phyloP scores from a whole-genome alignment of 2,888 invertebrate genomes.

The Melanophora roralis region DNA sequence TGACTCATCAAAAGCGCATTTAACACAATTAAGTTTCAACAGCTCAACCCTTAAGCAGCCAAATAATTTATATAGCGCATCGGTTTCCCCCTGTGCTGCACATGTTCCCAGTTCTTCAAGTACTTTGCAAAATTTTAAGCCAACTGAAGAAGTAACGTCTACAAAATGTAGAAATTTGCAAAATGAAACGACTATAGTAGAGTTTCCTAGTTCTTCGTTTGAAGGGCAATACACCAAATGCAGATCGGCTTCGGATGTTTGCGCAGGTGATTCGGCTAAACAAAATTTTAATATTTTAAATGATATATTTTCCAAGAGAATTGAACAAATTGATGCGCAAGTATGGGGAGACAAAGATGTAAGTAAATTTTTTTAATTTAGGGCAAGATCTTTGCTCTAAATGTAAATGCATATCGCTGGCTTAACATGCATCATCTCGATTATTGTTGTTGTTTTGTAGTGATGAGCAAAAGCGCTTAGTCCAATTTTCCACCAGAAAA shows the following conservation, averaged over 20 bases:
- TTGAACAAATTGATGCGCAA: conserved; percentile 79
- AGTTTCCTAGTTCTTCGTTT: neutral
- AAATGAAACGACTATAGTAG: neutral
- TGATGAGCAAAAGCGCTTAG: too few relatives aligned
- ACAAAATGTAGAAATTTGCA: neutral
- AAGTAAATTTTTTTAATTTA: conserved; percentile 34
- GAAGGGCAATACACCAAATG: conserved; percentile 1
- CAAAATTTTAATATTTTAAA: conserved; percentile 79
- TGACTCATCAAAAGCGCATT: neutral
- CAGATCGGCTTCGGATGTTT: conserved; percentile 29
- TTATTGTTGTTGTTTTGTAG: too few relatives aligned
- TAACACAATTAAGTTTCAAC: conserved; percentile 16
- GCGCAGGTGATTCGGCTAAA: conserved; percentile 62
- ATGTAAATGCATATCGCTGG: too few relatives aligned
- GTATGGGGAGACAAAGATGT: conserved; percentile 76
- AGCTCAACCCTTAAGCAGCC: neutral
- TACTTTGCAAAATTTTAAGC: neutral
- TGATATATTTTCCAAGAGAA: conserved; percentile 80
- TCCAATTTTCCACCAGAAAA: too few relatives aligned
- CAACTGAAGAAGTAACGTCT: neutral
- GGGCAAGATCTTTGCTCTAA: too few relatives aligned
- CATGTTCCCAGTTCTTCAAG: neutral
- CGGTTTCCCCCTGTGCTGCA: neutral
- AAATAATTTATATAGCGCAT: neutral
- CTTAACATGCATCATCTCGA: too few relatives aligned